phyloP scores from a whole-genome alignment of 1,140 invertebrate species.

The Habropoda laboriosa region DNA sequence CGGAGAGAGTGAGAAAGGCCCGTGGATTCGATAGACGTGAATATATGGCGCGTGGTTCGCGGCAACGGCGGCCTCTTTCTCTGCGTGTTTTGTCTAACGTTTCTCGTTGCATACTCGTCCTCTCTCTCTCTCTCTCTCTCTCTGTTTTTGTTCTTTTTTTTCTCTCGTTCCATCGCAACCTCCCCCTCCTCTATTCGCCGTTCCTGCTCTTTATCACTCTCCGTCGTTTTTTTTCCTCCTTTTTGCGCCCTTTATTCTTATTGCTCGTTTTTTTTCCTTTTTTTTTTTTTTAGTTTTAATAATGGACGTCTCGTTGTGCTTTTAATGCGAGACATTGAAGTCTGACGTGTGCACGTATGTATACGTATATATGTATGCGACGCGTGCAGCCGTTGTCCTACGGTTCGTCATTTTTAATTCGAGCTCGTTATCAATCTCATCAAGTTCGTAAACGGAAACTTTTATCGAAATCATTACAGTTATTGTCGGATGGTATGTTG shows the following conservation, averaged over 20 bases:
- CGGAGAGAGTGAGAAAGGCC: no score
- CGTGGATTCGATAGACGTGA: constrained; percentile 37
- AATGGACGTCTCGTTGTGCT: constrained; percentile 30
- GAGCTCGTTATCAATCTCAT: background rate
- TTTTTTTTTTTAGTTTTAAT: constrained; percentile 31
- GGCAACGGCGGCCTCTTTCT: no score
- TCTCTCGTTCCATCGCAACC: background rate
- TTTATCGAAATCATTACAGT: constrained; percentile 20
- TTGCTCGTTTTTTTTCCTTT: constrained; percentile 19
- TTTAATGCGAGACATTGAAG: constrained; percentile 29
- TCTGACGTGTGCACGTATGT: constrained; percentile 9
- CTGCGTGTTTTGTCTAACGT: constrained; percentile 42
- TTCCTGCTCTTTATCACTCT: background rate
- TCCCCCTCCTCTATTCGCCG: background rate
- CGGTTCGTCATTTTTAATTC: constrained; percentile 18
- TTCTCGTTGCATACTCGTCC: constrained; percentile 9
- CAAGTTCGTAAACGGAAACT: background rate
- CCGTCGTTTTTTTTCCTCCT: background rate
- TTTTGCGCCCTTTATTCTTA: constrained; percentile 7
- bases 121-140: background rate
- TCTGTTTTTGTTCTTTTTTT: background rate
- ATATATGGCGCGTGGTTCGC: constrained; percentile 7
- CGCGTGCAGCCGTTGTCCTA: background rate
- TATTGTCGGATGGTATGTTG: constrained; percentile 2
- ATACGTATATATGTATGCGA: background rate